Evolutionary conservation across 2,113 vertebrate species (phyloP), one percentile per base, ranked within the genome.

Genomic region (Dromas ardeola): DNA sequence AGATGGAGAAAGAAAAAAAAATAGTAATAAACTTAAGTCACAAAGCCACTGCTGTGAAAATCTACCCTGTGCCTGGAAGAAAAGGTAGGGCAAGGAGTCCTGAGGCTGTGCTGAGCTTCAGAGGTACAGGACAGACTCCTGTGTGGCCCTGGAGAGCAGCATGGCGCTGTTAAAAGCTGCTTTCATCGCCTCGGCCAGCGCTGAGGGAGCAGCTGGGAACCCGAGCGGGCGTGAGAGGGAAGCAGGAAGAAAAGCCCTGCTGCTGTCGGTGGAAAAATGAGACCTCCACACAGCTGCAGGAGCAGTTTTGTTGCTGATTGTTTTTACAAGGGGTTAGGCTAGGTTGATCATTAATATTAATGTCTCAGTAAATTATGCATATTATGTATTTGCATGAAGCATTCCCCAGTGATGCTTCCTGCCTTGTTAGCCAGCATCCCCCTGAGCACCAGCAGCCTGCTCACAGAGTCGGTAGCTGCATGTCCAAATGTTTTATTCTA

Each of bases 221-320:
- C 22, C 4, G 3, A 40, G 56, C 1, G 3, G 53, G 49, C 2
- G 1, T 0, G 1, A 27, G 38, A 13, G 1, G 2, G 42, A n/a
- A 26, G 59, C 15, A 16, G 43, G 59, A 56, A 52, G 52, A 53
- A 49, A 56, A 78, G 38, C 8, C 9, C 30, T 4, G 4, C 40
- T 58, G 81, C 32, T 74, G 70, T 3, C 0, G 13, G 29, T 49
- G 50, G 65, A 50, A 34, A n/a, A 74, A 49, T 0, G 7, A 76
- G 49, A 13, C 26, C 26, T 62, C 40, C 29, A 18, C 26, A 29
- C 22, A 45, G 73, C 73, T 85, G 52, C 36, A 6, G 77, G 34
- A 86, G 76, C 59, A 62, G 52, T 78, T 73, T 42, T 85, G 78
- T 52, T 50, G 43, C 62, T 38, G 67, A 49, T 61, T 58, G 88